phyloP scores from a whole-genome alignment of 2,888 invertebrate genomes.

The Willowsia nigromaculata region DNA sequence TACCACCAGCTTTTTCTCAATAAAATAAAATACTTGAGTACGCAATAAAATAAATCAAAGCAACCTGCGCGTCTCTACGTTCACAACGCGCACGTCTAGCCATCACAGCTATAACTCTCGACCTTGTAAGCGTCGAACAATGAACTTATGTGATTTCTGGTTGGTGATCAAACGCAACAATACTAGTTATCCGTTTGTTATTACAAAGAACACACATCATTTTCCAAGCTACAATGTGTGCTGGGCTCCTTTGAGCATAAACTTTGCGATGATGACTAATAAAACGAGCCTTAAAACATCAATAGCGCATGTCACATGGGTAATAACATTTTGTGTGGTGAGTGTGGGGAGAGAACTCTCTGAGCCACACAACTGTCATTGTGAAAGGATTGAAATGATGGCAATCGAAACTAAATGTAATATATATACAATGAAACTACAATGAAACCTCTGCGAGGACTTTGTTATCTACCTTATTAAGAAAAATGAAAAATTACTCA shows the following conservation, averaged over 20 bases:
- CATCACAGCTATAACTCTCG: background rate
- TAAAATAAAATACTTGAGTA: constrained; percentile 70
- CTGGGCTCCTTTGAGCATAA: constrained; percentile 10
- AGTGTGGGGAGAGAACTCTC: background rate
- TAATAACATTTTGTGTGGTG: background rate
- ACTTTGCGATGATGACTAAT: constrained; percentile 49
- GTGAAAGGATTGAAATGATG: constrained; percentile 9
- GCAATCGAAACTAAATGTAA: constrained; percentile 42
- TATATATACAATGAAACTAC: constrained; percentile 43
- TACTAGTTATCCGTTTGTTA: background rate
- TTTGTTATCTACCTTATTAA: constrained; percentile 72
- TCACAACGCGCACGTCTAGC: background rate
- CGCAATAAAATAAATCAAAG: constrained; percentile 72
- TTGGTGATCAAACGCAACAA: constrained; percentile 8
- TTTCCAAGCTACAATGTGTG: background rate
- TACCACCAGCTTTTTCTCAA: constrained; percentile 55
- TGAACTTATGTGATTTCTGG: constrained; percentile 17
- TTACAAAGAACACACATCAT: background rate
- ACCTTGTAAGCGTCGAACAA: background rate
- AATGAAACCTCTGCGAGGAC: background rate
- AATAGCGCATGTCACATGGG: constrained; percentile 61
- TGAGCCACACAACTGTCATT: constrained; percentile 43
- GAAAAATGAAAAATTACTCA: constrained; percentile 73
- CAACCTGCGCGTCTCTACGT: constrained; percentile 27
- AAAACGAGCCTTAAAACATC: constrained; percentile 55